A percentile compares a stretch with the other conserved stretches of the same genome.
These are phyloP conservation scores for Halichoerus grypus DNA, from an alignment of 2,113 vertebrate genomes.

Conservation along the genomic window DNA sequence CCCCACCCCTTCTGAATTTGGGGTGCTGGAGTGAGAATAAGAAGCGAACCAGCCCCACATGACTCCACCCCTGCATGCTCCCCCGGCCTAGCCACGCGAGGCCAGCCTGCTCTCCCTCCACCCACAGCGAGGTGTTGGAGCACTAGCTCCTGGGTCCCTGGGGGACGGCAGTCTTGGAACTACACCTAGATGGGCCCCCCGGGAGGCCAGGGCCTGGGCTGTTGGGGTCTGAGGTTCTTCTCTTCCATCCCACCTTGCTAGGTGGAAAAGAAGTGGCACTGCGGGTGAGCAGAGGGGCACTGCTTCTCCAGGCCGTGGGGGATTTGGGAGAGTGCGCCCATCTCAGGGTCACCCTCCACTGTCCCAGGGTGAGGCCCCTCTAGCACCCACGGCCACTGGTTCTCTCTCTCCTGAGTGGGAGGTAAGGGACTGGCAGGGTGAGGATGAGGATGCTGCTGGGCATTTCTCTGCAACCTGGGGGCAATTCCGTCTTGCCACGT, in stretches of 20 bases:
- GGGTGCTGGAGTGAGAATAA: neutral
- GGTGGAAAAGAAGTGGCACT: neutral
- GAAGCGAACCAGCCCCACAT: neutral
- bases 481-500: neutral
- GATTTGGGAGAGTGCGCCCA: no score
- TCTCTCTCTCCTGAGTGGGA: neutral
- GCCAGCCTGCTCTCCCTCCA: fast-evolving
- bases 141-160: neutral
- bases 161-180: neutral
- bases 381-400: fast-evolving
- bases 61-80: no score
- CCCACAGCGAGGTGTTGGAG: fast-evolving
- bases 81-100: neutral
- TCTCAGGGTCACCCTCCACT: neutral
- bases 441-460: neutral
- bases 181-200: neutral
- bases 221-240: neutral
- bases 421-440: neutral
- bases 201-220: neutral
- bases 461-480: neutral
- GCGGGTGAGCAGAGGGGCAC: neutral
- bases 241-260: neutral
- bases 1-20: neutral
- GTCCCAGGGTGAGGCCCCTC: neutral
- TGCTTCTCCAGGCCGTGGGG: neutral